Base-by-base conservation (phyloP, 2,113 vertebrate species). In the Micronycteris hirsuta region DNA sequence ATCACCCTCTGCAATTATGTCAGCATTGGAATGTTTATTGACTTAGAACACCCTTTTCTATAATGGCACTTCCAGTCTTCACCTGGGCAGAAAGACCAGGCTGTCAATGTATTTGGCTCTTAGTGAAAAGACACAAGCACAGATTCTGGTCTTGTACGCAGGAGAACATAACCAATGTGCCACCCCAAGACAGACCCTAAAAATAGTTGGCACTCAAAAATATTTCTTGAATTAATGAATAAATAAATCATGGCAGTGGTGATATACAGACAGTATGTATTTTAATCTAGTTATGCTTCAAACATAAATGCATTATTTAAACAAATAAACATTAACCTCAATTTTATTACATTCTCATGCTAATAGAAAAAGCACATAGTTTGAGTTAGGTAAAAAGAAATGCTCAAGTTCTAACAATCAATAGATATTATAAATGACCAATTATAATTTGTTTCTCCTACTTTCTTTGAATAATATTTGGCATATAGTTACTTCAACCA, bases 381-480 rank as follows among this genome's bases (percentile, higher is more conserved):
- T 33, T 49, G 56, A 70, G 13, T 14, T 87, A 63, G 83, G 45
- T 71, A 24, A 87, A 63, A 93, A 20, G 7, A 67, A 74, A 63
- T 5, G 31, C 45, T 92, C 63, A 38, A 87, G 17, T 88, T 36
- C 71, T 68, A 74, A 91, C 4, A 6, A 52, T 33, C 90, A 6
- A 12, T 11, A 58, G 17, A 6, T 58, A 77, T 52, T 86, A 5
- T 49, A 93, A 93, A 67, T 43, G 33, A 52, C 19, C 45, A 67
- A 45, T 41, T 89, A 31, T 65, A n/a, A 61, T 88, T 65, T 82
- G 45, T 87, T 94, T 88, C 12, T 63, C 19, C 31, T 94, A 28
- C 33, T 88, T 89, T 77, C 83, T 91, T 81, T 76, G 36, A 82
- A 49, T 91, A 56, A 12, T 70, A 71, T 49, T 88, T 94, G 83